These are phyloP conservation scores for Eupleurogrammus muticus DNA, from an alignment of 2,797 vertebrate species.

Conservation along the genomic window DNA sequence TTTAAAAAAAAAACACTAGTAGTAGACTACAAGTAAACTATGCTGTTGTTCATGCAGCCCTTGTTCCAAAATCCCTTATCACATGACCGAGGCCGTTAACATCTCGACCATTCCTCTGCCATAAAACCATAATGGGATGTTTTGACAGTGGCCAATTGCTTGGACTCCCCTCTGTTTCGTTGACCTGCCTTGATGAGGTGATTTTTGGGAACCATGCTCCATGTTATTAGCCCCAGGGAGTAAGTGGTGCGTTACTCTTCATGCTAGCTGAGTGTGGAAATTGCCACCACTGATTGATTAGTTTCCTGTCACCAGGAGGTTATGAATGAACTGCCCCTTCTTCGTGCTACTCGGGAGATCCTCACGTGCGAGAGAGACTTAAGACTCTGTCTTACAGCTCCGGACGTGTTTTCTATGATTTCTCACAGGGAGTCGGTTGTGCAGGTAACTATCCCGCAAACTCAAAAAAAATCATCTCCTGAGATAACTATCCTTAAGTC, in stretches of 20 bases:
- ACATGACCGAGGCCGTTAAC: constrained; percentile 13
- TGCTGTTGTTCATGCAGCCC: background rate
- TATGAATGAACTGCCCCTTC: constrained; percentile 65
- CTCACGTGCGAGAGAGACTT: constrained; percentile 20
- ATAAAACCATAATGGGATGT: constrained; percentile 73
- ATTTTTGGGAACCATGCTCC: constrained; percentile 43
- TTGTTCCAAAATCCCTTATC: background rate
- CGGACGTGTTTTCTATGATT: constrained; percentile 17
- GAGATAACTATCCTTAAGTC: background rate
- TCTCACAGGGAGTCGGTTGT: constrained; percentile 9
- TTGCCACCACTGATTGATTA: constrained; percentile 78
- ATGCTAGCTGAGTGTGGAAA: constrained; percentile 70
- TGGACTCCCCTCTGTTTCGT: constrained; percentile 47
- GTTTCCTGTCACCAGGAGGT: constrained; percentile 77
- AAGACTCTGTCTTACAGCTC: constrained; percentile 6
- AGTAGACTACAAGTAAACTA: background rate
- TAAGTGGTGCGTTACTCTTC: constrained; percentile 51
- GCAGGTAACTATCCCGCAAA: background rate
- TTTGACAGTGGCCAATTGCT: constrained; percentile 66
- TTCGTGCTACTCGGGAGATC: constrained; percentile 35
- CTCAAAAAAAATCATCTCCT: background rate
- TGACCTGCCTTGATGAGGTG: constrained; percentile 46
- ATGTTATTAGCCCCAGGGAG: constrained; percentile 43
- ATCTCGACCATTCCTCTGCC: constrained; percentile 31
- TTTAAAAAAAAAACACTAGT: background rate